Percentiles rank a stretch among this genome's conserved stretches.
Conservation (phyloP, 2,888 invertebrate genomes). For the Macrosoma leucophasiata region DNA sequence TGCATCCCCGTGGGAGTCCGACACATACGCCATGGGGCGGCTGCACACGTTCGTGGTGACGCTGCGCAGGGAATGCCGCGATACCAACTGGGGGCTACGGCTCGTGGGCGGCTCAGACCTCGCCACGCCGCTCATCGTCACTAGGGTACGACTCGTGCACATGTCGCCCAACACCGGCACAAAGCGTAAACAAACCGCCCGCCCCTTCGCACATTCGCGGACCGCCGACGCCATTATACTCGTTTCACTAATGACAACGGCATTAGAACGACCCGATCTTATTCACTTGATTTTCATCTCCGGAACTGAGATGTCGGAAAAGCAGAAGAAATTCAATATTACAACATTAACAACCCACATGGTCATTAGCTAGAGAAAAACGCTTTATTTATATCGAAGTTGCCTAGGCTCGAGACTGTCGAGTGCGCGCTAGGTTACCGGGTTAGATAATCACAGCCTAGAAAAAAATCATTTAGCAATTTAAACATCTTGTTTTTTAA, state of each 20-base stretch:
- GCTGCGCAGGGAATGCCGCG: conserved; percentile 81
- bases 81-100: conserved; percentile 90
- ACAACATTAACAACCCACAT: neutral
- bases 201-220: conserved; percentile 1
- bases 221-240: too few species aligned
- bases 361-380: too few species aligned
- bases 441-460: too few species aligned
- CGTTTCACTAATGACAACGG: too few species aligned
- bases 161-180: conserved; percentile 22
- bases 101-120: conserved; percentile 91
- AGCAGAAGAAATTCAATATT: conserved; percentile 5
- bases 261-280: too few species aligned
- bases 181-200: conserved; percentile 56
- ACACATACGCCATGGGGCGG: conserved; percentile 75
- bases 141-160: conserved; percentile 79
- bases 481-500: too few species aligned
- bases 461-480: too few species aligned
- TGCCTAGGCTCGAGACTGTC: too few species aligned
- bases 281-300: too few species aligned
- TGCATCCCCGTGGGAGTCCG: conserved; percentile 40
- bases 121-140: conserved; percentile 90
- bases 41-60: conserved; percentile 85
- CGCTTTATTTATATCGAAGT: conserved; percentile 2
- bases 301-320: too few species aligned
- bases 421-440: too few species aligned